Evolutionary conservation across 92 coral and sea anemone species (phyloP).

Genomic region (Porites cylindrica): DNA sequence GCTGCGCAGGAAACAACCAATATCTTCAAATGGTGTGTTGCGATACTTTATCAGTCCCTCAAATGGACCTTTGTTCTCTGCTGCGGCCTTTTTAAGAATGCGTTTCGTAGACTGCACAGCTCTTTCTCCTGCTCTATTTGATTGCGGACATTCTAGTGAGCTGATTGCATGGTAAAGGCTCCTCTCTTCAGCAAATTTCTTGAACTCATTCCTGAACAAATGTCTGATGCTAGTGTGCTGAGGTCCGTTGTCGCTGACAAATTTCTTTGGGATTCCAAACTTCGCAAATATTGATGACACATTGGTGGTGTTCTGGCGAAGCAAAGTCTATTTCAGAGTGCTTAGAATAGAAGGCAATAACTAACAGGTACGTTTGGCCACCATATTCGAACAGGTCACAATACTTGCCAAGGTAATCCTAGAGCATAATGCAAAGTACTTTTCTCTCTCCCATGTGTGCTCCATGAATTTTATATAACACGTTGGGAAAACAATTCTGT

Average conservation of each 20-base stretch:
- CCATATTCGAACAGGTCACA: constrained; percentile 61
- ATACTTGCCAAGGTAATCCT: constrained; percentile 66
- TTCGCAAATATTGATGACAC: constrained; percentile 61
- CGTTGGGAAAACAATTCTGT: background rate
- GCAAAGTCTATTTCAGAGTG: constrained; percentile 62
- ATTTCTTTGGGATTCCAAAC: constrained; percentile 25
- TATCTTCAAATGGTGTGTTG: constrained; percentile 56
- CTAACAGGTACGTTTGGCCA: constrained; percentile 55
- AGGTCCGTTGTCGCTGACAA: constrained; percentile 57
- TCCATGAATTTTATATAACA: too few species aligned
- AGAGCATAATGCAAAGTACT: constrained; percentile 16
- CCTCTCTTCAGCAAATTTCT: constrained; percentile 52
- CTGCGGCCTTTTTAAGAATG: constrained; percentile 53
- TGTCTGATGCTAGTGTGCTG: constrained; percentile 59
- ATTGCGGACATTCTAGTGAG: constrained; percentile 54
- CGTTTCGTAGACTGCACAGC: constrained; percentile 67
- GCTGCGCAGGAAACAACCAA: constrained; percentile 50
- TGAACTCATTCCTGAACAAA: constrained; percentile 54
- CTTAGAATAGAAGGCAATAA: constrained; percentile 60
- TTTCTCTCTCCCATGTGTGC: too few species aligned
- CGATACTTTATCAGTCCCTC: constrained; percentile 50
- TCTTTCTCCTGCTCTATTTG: constrained; percentile 54
- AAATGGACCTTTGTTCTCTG: constrained; percentile 46
- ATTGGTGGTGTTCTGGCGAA: constrained; percentile 48
- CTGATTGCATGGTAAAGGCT: constrained; percentile 44